Base-by-base conservation (phyloP, 1,140 invertebrate species). In the Orchestia grillus region DNA sequence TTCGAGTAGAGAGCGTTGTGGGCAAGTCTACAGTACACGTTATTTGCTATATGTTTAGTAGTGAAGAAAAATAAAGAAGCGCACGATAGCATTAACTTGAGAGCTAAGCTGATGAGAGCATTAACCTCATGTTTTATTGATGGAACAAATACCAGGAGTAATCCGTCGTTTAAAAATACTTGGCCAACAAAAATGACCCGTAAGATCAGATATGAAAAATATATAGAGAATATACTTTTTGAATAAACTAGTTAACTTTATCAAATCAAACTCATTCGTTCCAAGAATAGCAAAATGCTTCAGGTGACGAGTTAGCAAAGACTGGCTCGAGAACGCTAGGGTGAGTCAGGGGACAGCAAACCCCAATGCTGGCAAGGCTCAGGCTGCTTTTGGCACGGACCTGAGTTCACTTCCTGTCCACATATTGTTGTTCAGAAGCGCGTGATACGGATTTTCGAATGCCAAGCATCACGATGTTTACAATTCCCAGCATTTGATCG, bases 321-420 rank as follows among this genome's bases (percentile, higher is more conserved):
- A 44, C 88, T 44, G 41, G 88, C 88, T 90, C 6, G 42, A 8
- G 88, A 90, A 44, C 43, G 88, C 88, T 11, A 90, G 88, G 88
- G 42, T 94, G 92, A 94, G 92, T 94, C 92, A 94, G 92, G 44
- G 44, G 92, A 94, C 43, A 47, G 47, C 43, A 94, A 94, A 94
- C 43, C 44, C 92, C 6, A 44, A 42, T 45, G 92, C 92, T 94
- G 92, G 92, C 92, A 94, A 45, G 36, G 92, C 92, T 94, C 92
- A 94, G 43, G 44, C 44, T 44, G 92, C 36, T 94, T 90, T 90
- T 94, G 92, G 92, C 92, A 94, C 43, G 41, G 92, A 45, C 44
- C 92, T 28, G 41, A 42, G 43, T n/a, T 94, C 92, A 15, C 92
- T 94, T 45, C 92, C 92, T 94, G 92, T 45, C 92, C 92, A n/a